Conservation (phyloP, 1,140 invertebrate genomes). For the Cydia strobilella region DNA sequence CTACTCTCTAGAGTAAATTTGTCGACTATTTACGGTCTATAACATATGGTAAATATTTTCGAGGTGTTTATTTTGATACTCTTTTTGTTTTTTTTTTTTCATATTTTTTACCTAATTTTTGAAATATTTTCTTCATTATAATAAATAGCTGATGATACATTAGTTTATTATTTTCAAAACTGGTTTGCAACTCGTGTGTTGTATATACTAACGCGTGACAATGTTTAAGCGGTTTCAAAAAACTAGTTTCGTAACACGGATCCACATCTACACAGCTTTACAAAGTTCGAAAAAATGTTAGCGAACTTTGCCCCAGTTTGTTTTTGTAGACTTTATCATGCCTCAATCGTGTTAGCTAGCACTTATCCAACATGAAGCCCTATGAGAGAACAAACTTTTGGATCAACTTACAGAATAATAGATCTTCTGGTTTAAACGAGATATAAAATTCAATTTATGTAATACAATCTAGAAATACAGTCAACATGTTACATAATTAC, state of each 20-base stretch:
- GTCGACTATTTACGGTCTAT: neutral
- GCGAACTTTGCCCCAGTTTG: conserved; percentile 2
- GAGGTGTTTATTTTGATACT: too few relatives aligned
- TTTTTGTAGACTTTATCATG: neutral
- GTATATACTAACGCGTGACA: too few relatives aligned
- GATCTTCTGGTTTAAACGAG: neutral
- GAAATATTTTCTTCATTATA: too few relatives aligned
- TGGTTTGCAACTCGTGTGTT: too few relatives aligned
- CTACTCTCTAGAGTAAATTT: neutral
- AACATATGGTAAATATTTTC: neutral
- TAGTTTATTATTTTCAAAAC: too few relatives aligned
- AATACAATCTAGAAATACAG: neutral
- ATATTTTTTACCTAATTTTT: too few relatives aligned
- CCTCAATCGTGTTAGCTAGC: neutral
- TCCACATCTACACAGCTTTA: neutral
- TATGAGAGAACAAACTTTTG: conserved; percentile 5
- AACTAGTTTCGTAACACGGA: neutral
- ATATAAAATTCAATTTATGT: neutral
- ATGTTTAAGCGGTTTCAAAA: neutral
- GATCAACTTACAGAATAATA: neutral
- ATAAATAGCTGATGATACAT: too few relatives aligned
- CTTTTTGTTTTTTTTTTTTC: too few relatives aligned
- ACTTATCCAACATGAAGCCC: conserved; percentile 1
- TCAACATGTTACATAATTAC: too few relatives aligned
- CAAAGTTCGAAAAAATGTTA: neutral